phyloP scores from a whole-genome alignment of 1,140 invertebrate species.

The Diprion similis region DNA sequence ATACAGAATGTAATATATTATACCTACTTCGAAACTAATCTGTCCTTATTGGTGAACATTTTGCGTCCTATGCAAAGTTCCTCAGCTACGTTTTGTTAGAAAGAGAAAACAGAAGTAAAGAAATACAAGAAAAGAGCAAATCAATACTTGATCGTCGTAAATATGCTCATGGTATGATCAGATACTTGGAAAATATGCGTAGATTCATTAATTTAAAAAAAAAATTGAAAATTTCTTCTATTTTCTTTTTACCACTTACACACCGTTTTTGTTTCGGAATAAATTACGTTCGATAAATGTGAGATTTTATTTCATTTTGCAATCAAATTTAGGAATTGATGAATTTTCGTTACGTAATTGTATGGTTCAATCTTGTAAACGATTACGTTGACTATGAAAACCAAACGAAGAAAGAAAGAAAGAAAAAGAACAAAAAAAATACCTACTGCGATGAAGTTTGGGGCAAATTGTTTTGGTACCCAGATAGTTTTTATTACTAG shows the following conservation, averaged over 20 bases:
- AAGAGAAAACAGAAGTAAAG: too few relatives aligned
- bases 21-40: constrained; percentile 1
- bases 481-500: too few relatives aligned
- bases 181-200: too few relatives aligned
- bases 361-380: background rate
- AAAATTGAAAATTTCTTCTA: background rate
- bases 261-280: background rate
- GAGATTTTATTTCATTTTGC: background rate
- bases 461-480: too few relatives aligned
- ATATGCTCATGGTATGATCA: too few relatives aligned
- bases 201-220: background rate
- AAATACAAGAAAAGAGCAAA: too few relatives aligned
- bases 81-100: background rate
- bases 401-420: too few relatives aligned
- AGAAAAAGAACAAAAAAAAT: too few relatives aligned
- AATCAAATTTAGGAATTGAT: too few relatives aligned
- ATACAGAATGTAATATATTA: background rate
- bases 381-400: background rate
- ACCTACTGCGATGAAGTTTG: too few relatives aligned
- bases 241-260: background rate
- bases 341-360: too few relatives aligned
- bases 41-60: constrained; percentile 8
- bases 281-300: background rate
- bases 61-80: constrained; percentile 14
- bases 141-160: too few relatives aligned